Evolutionary conservation across 1,140 invertebrate genomes (phyloP), one percentile per base, ranked within the genome.

Genomic region (Arion vulgaris): DNA sequence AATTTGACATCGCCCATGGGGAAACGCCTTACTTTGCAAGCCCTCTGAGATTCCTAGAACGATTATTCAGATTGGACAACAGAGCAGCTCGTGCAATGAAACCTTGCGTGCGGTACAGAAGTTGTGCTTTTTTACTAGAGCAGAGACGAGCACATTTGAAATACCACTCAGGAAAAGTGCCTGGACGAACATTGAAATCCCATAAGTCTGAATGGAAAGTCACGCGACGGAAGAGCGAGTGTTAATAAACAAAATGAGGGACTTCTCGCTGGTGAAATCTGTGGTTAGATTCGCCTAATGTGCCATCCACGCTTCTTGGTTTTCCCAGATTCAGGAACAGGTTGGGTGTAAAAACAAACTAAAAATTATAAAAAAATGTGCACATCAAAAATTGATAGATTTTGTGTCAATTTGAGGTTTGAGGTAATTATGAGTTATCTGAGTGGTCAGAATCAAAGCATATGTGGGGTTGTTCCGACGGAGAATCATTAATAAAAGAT

Each of bases 31-130:
- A 66, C 28, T 66, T 66, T 66, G 62, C 62, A 66, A 28, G 62
- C 62, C 62, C 62, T 66, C 62, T 66, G 62, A 66, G 62, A 66
- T 66, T 66, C 32, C 62, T 66, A 66, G n/a, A 66, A 66, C 62
- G 62, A 66, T 66, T 66, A 66, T 66, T 66, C 62, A 32, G 62
- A 66, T 66, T 66, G 62, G 62, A 66, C 62, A 66, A 66, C 62
- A 66, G 7, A 28, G 1, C 62, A 66, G 62, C 17, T n/a, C 62
- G 62, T 66, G 62, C n/a, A 28, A n/a, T 66, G 62, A 9, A 32
- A 34, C 62, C 62, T 66, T 28, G 62, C 62, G 62, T 66, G 62
- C n/a, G 62, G 32, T 28, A 66, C 32, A 28, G n/a, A 23, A 23
- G 15, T 66, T 34, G 28, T 23, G 28, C 17, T 66, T 28, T 66